Evolutionary conservation across 2,888 invertebrate species (phyloP).

Genomic region (Caenorhabditis imperialis): DNA sequence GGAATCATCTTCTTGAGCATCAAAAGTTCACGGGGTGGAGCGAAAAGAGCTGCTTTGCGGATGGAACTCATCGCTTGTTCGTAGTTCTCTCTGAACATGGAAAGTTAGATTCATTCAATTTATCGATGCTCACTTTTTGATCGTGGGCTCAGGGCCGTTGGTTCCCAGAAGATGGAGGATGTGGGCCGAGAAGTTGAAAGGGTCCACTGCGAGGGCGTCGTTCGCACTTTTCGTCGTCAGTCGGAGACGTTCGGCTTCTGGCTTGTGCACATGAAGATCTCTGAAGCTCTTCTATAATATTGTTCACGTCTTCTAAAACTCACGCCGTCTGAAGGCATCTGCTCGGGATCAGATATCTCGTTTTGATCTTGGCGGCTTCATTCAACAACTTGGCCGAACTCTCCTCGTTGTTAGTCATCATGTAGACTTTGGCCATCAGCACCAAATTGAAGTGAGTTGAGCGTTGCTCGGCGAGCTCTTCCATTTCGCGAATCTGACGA

Average conservation of each 20-base stretch:
- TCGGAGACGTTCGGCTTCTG: constrained; percentile 28
- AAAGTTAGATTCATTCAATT: no score
- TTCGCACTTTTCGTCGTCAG: constrained; percentile 31
- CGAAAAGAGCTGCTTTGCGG: constrained; percentile 40
- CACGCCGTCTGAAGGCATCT: constrained; percentile 43
- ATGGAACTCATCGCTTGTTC: constrained; percentile 33
- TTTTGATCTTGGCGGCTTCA: constrained; percentile 31
- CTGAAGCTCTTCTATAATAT: constrained; percentile 7
- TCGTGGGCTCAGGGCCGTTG: constrained; percentile 43
- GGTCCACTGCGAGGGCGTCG: constrained; percentile 25
- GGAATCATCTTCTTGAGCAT: constrained; percentile 53
- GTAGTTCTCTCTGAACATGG: constrained; percentile 31
- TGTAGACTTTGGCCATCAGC: constrained; percentile 44
- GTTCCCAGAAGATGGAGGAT: constrained; percentile 46
- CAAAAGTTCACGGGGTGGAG: constrained; percentile 45
- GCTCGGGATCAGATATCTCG: constrained; percentile 43
- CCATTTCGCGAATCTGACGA: constrained; percentile 40
- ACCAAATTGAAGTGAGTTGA: constrained; percentile 46
- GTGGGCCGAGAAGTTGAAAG: constrained; percentile 51
- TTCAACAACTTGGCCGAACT: constrained; percentile 27
- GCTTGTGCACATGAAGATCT: constrained; percentile 38
- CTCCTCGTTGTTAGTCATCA: constrained; percentile 49
- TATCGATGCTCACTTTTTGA: constrained; percentile 33
- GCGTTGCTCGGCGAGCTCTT: constrained; percentile 11
- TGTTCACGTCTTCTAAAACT: not conserved